Base-by-base conservation (phyloP, 2,113 vertebrate species). In the Misgurnus anguillicaudatus region DNA sequence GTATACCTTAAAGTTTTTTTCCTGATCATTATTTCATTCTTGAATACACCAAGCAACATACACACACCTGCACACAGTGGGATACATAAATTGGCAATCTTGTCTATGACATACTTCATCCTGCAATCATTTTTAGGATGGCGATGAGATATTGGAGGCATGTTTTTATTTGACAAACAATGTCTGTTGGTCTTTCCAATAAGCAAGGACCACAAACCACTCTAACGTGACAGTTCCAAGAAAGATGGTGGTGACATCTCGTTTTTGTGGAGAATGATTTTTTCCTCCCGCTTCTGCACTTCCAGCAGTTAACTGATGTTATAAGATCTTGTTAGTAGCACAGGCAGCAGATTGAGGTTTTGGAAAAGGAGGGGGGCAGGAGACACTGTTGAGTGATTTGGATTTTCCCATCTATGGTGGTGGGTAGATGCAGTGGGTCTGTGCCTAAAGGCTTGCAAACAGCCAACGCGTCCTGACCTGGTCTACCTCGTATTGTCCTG, bases 401-500 rank as follows among this genome's bases (percentile, higher is more conserved):
- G 66, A 80, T 80, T 79, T 64, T 19, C 64, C 67, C 75, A 53
- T 74, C 60, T 70, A 82, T 74, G 63, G 53, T 16, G 53, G 42
- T 11, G 55, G 70, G 31, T 16, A 66, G 19, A 36, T 48, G 39
- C 31, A 16, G 16, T 41, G 41, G 3, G 21, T 72, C 58, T 72
- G 76, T 76, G 38, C 74, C 77, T 16, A 36, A 77, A 83, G 60
- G 80, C 77, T 73, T 67, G 42, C 0, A 78, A 78, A 73, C 45
- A 67, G 65, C 39, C 14, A 21, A 39, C 14, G 79, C 2, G 63
- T 83, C 85, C 86, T 61, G 82, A 71, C 74, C 72, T 24, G 53
- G 58, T 88, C 82, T 80, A 84, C 69, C 78, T 6, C 31, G 75
- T 75, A 86, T 90, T 90, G 88, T 92, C 9, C 60, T 6, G 10